A percentile compares a stretch with the other conserved stretches of the same genome.
These are phyloP conservation scores for Baryphthengus martii DNA, from an alignment of 2,113 vertebrate genomes.

Conservation along the genomic window DNA sequence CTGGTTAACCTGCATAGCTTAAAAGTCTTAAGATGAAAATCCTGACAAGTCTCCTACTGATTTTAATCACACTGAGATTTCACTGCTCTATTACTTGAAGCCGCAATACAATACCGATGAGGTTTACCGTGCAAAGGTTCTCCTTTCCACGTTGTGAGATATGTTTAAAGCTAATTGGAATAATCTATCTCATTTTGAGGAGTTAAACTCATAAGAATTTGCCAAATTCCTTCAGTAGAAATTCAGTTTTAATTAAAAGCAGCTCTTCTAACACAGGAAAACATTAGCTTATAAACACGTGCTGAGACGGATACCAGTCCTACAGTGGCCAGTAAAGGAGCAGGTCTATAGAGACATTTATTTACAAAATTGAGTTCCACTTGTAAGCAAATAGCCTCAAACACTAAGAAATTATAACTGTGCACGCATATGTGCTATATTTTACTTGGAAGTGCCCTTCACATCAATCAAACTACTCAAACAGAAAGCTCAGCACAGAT, in stretches of 20 bases:
- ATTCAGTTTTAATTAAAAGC: neutral
- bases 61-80: constrained; percentile 39
- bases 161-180: no score
- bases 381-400: neutral
- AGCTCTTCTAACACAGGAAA: neutral
- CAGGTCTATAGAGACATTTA: neutral
- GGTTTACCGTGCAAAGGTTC: neutral
- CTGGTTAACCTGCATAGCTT: neutral
- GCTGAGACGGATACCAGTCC: neutral
- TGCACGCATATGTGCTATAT: neutral
- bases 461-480: neutral
- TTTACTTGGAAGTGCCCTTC: neutral
- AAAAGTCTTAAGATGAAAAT: constrained; percentile 27
- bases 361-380: neutral
- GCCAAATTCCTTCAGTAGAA: neutral
- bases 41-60: constrained; percentile 28
- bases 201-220: neutral
- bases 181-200: neutral
- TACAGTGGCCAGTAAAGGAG: neutral
- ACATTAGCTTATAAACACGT: neutral
- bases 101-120: neutral
- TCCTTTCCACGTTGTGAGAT: neutral
- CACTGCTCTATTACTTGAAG: neutral
- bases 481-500: neutral
- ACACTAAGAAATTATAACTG: neutral